Evolutionary conservation across 2,797 vertebrate genomes (phyloP).

Genomic region (Otolemur crassicaudatus): DNA sequence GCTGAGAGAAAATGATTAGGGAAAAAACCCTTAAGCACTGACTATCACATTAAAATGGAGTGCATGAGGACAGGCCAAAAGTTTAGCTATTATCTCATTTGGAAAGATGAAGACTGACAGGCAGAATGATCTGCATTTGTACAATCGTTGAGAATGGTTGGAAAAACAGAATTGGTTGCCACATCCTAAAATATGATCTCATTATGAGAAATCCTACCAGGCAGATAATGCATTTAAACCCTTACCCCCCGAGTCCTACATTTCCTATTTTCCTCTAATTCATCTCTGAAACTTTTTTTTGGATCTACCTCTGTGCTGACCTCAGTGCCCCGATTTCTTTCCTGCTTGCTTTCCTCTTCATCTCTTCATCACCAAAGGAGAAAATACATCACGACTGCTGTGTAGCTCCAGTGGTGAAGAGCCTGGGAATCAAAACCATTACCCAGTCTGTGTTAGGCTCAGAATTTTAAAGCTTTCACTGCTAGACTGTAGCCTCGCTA

Average conservation of each 20-base stretch:
- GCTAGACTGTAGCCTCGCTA: conserved; percentile 26
- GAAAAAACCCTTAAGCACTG: conserved; percentile 30
- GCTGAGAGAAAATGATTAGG: conserved; percentile 33
- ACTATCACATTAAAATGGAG: conserved; percentile 40
- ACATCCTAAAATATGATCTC: neutral
- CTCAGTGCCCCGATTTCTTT: conserved; percentile 40
- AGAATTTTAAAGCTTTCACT: conserved; percentile 36
- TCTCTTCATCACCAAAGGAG: neutral
- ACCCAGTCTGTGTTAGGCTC: neutral
- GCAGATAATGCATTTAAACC: neutral
- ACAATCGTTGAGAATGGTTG: neutral
- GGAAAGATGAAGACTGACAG: neutral
- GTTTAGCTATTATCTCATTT: conserved; percentile 6
- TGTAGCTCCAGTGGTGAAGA: neutral
- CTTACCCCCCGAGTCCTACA: neutral
- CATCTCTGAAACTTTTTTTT: neutral
- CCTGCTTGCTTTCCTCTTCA: neutral
- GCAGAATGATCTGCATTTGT: neutral
- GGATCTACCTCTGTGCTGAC: neutral
- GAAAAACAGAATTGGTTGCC: neutral
- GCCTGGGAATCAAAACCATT: neutral
- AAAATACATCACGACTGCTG: conserved; percentile 24
- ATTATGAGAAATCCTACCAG: neutral
- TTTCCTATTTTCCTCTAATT: neutral
- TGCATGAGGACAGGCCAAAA: neutral